A percentile compares a stretch with the other conserved stretches of the same genome.
Conservation (phyloP, 2,797 vertebrate genomes). For the Acridotheres tristis region DNA sequence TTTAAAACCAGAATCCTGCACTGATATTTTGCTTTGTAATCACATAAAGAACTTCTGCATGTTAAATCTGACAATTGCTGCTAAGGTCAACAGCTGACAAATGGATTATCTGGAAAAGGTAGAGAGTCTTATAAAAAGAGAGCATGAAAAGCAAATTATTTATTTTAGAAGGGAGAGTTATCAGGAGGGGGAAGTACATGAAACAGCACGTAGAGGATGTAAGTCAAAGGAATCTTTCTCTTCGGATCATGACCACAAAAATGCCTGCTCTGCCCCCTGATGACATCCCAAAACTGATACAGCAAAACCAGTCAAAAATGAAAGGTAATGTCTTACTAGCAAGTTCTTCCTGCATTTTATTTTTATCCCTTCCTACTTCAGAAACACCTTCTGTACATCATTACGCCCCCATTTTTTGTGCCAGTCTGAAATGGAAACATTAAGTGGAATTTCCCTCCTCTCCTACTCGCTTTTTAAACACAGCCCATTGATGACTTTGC, state of each 20-base stretch:
- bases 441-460: not conserved
- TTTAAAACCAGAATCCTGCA: not conserved
- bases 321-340: not conserved
- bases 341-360: not conserved
- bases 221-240: not conserved
- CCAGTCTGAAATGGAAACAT: not conserved
- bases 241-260: not conserved
- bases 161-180: not conserved
- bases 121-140: not conserved
- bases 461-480: not conserved
- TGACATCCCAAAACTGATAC: not conserved
- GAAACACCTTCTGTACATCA: not conserved
- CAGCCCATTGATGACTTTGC: not conserved
- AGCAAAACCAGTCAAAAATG: not conserved
- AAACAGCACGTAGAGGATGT: not conserved
- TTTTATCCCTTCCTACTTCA: not conserved
- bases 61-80: not conserved
- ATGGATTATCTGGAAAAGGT: not conserved
- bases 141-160: not conserved
- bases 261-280: not conserved
- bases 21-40: not conserved
- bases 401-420: not conserved
- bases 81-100: not conserved
- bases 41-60: not conserved
- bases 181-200: not conserved